Base-by-base conservation (phyloP, 2,113 vertebrate species). In the Sander vitreus region DNA sequence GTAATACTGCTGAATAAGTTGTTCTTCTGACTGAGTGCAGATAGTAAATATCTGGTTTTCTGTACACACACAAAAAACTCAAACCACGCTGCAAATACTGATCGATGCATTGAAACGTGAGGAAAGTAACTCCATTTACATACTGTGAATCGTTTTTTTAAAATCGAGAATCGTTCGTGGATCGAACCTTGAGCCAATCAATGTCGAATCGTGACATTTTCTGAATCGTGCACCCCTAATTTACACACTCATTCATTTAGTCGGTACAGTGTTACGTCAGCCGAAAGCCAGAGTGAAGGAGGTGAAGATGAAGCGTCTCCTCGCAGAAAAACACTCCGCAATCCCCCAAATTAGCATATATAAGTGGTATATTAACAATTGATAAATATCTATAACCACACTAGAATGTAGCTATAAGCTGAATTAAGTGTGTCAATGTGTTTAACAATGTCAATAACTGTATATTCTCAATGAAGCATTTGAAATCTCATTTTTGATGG, bases 241-340 rank as follows among this genome's bases (percentile, higher is more conserved):
- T 27, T 27, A 27, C 27, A 71, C 45, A n/a, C 33, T 23, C 70
- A 69, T 19, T 84, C 57, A 43, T 23, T 63, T 64, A 50, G 58
- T 84, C 51, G 23, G 71, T 63, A 16, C 10, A 3, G 54, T n/a
- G 16, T 62, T n/a, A n/a, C 1, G 2, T 50, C 57, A 25, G n/a
- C 33, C 11, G 14, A 54, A 69, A 66, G 9, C 23, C 14, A 18
- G 18, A n/a, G 10, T 25, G 30, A 71, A 55, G 51, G 1, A 12
- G n/a, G 64, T 18, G 64, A 54, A 6, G 45, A 67, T 30, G 16
- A 67, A 3, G 11, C 21, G 25, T 11, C 23, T 6, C 14, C 21
- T 23, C 59, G 6, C 59, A 47, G 2, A 33, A n/a, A 66, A 16
- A 47, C n/a, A 14, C 27, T n/a, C 16, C 48, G 45, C 27, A 19